Evolutionary conservation across 2,888 invertebrate species (phyloP).

Genomic region (Ametastegia equiseti): DNA sequence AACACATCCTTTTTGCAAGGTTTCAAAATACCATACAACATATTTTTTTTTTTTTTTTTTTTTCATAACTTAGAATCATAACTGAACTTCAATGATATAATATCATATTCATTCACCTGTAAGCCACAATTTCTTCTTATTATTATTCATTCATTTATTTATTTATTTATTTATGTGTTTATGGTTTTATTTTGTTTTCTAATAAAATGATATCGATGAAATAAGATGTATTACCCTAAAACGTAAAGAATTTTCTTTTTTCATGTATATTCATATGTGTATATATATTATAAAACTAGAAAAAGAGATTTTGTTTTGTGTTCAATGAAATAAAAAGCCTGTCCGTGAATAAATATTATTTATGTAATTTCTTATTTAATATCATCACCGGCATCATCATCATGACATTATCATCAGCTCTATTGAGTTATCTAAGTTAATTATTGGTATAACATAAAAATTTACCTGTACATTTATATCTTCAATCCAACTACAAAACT

Average conservation of each 20-base stretch:
- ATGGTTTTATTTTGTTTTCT: neutral
- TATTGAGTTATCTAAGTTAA: too few species aligned
- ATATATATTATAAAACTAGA: conserved; percentile 1
- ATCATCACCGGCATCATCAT: too few species aligned
- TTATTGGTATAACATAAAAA: neutral
- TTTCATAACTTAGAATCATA: conserved; percentile 10
- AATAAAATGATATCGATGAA: neutral
- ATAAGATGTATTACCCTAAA: neutral
- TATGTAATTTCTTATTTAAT: conserved; percentile 11
- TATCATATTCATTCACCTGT: conserved; percentile 39
- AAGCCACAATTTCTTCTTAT: conserved; percentile 4
- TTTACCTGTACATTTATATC: conserved; percentile 1
- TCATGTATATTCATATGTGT: too few species aligned
- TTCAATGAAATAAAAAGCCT: conserved; percentile 4
- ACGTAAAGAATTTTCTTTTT: neutral
- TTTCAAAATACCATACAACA: conserved; percentile 33
- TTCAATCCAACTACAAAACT: neutral
- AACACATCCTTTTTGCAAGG: conserved; percentile 15
- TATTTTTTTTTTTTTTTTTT: neutral
- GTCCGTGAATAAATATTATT: conserved; percentile 4
- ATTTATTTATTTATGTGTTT: too few species aligned
- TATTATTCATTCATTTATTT: too few species aligned
- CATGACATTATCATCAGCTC: too few species aligned
- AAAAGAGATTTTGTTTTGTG: neutral
- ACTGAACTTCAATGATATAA: conserved; percentile 26